phyloP scores from a whole-genome alignment of 1,140 invertebrate species.

The Euschistus heros region DNA sequence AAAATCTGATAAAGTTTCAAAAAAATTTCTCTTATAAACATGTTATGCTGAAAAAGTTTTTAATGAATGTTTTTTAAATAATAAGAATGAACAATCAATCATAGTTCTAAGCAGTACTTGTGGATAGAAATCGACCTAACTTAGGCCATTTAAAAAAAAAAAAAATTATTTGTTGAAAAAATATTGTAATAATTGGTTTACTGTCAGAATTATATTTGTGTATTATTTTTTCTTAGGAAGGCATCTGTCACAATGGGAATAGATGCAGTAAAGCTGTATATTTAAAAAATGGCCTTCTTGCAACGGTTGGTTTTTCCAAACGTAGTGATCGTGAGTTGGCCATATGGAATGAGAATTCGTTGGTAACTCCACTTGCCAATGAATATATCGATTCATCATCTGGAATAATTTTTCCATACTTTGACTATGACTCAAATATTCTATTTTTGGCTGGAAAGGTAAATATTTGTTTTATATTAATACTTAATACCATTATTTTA shows the following conservation, averaged over 20 bases:
- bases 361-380: constrained; percentile 59
- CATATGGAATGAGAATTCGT: constrained; percentile 74
- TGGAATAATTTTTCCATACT: constrained; percentile 85
- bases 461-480: constrained; percentile 26
- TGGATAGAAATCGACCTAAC: too few species aligned
- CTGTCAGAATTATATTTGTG: neutral
- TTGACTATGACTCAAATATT: constrained; percentile 84
- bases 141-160: too few species aligned
- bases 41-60: too few species aligned
- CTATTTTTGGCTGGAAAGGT: constrained; percentile 73
- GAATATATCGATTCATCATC: constrained; percentile 86
- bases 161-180: too few species aligned
- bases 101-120: too few species aligned
- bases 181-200: neutral
- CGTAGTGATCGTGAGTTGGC: constrained; percentile 81
- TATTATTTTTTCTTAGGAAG: constrained; percentile 48
- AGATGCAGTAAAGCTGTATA: constrained; percentile 86
- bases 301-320: constrained; percentile 84
- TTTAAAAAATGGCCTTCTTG: constrained; percentile 60
- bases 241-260: constrained; percentile 64
- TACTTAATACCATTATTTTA: neutral
- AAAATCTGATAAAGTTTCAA: too few species aligned
- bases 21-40: too few species aligned
- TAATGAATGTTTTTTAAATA: too few species aligned
- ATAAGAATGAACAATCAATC: too few species aligned